These are phyloP conservation scores for Loriculus beryllinus DNA, from an alignment of 2,797 vertebrate genomes.

Conservation along the genomic window DNA sequence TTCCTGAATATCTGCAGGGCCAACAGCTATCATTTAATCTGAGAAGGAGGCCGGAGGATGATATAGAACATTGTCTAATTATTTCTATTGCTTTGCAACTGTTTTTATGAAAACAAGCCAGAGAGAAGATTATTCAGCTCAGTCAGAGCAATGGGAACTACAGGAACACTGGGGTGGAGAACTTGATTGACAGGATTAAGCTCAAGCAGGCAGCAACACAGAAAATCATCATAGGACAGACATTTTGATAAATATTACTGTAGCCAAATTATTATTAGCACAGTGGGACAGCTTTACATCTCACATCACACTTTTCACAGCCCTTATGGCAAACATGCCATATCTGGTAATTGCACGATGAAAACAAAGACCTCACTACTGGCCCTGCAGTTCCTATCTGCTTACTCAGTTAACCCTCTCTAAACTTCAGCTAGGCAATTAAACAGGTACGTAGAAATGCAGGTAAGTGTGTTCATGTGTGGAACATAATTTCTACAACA, in stretches of 20 bases:
- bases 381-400: constrained; percentile 12
- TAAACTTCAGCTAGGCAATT: neutral
- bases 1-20: constrained; percentile 24
- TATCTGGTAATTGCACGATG: constrained; percentile 62
- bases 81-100: constrained; percentile 33
- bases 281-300: constrained; percentile 64
- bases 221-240: constrained; percentile 45
- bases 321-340: constrained; percentile 64
- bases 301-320: constrained; percentile 59
- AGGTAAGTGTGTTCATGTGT: fast-evolving
- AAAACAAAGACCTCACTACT: constrained; percentile 65
- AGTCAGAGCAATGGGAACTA: constrained; percentile 7
- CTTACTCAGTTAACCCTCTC: constrained; percentile 44
- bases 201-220: constrained; percentile 15
- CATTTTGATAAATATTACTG: constrained; percentile 53
- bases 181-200: constrained; percentile 40
- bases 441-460: fast-evolving
- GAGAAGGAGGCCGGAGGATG: neutral
- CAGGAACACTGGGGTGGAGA: constrained; percentile 5
- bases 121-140: neutral
- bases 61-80: neutral
- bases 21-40: constrained; percentile 34
- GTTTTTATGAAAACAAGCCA: constrained; percentile 16
- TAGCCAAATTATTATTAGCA: constrained; percentile 62
- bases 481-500: neutral